These are phyloP conservation scores for Ecdyonurus torrentis DNA, from an alignment of 2,888 invertebrate genomes.

Conservation along the genomic window DNA sequence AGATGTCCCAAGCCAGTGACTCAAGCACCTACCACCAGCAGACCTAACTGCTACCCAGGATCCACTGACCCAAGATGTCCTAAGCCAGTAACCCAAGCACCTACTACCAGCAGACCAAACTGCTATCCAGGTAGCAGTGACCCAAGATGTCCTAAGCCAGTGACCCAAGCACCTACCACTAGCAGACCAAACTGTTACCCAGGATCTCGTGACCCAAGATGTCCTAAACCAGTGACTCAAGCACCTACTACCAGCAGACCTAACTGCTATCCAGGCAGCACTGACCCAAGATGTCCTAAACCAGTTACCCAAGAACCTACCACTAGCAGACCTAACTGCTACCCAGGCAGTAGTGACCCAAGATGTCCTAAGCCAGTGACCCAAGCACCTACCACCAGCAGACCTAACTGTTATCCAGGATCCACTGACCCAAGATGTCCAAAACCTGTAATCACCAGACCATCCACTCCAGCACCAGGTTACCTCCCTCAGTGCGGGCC, in stretches of 20 bases:
- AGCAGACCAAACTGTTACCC: constrained; percentile 14
- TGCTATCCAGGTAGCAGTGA: constrained; percentile 19
- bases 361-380: constrained; percentile 17
- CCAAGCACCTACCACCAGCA: constrained; percentile 3
- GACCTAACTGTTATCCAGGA: constrained; percentile 13
- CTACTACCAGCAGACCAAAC: no score
- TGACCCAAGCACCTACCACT: no score
- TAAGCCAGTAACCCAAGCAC: no score
- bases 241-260: constrained; percentile 17
- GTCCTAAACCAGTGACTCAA: constrained; percentile 11
- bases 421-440: constrained; percentile 14
- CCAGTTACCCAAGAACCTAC: no score
- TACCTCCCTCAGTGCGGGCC: constrained; percentile 15
- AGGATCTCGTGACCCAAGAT: constrained; percentile 12
- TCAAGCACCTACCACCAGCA: constrained; percentile 13
- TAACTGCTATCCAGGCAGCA: no score
- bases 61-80: constrained; percentile 13
- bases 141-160: constrained; percentile 11
- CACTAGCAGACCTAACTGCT: no score
- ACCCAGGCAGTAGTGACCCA: constrained; percentile 23
- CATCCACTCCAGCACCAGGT: constrained; percentile 14
- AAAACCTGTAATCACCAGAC: constrained; percentile 16
- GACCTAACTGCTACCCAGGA: no score
- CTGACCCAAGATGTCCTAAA: no score
- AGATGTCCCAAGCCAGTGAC: constrained; percentile 17